Percentiles rank a stretch among this genome's conserved stretches.
phyloP scores from a whole-genome alignment of 2,113 vertebrate genomes.

The Callithrix jacchus region DNA sequence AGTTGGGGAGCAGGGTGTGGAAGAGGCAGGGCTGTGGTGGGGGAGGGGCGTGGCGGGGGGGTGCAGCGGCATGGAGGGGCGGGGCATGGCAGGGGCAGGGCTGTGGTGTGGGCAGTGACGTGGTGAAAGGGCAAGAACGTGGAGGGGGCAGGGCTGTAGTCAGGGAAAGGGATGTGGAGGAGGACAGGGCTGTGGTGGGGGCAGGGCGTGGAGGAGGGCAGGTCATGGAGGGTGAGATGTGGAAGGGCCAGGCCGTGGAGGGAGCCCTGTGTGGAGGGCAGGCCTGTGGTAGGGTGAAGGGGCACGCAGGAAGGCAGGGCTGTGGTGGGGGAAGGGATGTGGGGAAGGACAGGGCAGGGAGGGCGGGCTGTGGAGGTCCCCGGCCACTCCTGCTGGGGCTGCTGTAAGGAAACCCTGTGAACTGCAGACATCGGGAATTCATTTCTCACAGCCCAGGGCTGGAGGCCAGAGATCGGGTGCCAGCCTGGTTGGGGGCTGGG shows the following conservation, averaged over 20 bases:
- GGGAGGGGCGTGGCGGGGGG: no score
- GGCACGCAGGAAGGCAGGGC: no score
- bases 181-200: neutral
- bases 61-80: no score
- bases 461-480: neutral
- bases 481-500: neutral
- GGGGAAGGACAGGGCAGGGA: no score
- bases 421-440: neutral
- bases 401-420: neutral
- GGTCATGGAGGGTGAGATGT: no score
- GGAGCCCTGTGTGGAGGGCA: no score
- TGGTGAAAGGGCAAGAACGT: rapidly evolving
- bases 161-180: neutral
- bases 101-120: no score
- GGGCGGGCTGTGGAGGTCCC: no score
- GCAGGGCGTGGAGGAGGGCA: neutral
- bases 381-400: neutral
- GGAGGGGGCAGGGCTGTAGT: neutral
- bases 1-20: rapidly evolving
- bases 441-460: neutral
- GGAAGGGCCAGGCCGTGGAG: no score
- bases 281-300: no score
- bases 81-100: no score
- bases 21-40: neutral
- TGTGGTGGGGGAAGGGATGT: no score